A percentile compares a stretch with the other conserved stretches of the same genome.
phyloP scores from a whole-genome alignment of 1,140 invertebrate genomes.

The Drosophila mauritiana region DNA sequence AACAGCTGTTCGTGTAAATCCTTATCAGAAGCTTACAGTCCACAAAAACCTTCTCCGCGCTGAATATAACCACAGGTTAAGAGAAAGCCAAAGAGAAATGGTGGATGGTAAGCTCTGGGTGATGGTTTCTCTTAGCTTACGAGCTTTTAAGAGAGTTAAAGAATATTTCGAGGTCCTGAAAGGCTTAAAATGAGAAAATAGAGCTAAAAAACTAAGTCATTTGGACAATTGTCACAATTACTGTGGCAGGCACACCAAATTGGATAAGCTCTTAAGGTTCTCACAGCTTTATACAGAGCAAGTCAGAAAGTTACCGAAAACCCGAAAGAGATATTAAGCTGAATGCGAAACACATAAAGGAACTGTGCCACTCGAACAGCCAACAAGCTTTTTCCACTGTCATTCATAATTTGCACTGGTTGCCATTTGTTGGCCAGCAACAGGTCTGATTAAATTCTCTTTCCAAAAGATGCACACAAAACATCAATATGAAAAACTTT shows the following conservation, averaged over 20 bases:
- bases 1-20: constrained; percentile 40
- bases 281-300: constrained; percentile 42
- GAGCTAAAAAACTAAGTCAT: constrained; percentile 15
- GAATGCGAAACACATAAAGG: constrained; percentile 33
- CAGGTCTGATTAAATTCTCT: constrained; percentile 49
- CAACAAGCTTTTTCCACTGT: constrained; percentile 72
- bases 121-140: not conserved
- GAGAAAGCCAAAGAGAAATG: not conserved
- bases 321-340: constrained; percentile 4
- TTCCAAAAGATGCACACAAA: not conserved
- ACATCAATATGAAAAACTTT: not conserved
- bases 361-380: constrained; percentile 74
- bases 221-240: constrained; percentile 37
- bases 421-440: constrained; percentile 53
- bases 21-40: constrained; percentile 47
- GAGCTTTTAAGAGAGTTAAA: constrained; percentile 37
- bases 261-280: constrained; percentile 48
- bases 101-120: constrained; percentile 25
- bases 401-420: constrained; percentile 53
- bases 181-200: constrained; percentile 16
- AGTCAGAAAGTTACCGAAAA: constrained; percentile 3
- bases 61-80: constrained; percentile 21
- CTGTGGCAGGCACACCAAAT: constrained; percentile 19
- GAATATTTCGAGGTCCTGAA: not conserved
- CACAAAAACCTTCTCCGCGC: constrained; percentile 8